Conservation (phyloP, 2,888 invertebrate genomes). For the Trachelus troglodyta region DNA sequence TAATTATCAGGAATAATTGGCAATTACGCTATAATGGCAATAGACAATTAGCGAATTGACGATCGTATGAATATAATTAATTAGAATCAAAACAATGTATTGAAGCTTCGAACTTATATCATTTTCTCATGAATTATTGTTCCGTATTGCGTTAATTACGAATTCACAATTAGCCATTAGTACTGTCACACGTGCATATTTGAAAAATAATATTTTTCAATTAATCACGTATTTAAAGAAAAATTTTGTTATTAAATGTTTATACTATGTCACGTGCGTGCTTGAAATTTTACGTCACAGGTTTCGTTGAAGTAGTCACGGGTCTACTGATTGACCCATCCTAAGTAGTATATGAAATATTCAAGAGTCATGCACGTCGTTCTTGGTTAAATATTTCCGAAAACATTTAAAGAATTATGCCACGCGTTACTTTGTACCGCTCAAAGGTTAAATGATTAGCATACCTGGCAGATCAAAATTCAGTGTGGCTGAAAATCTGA, state of each 20-base stretch:
- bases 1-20: background rate
- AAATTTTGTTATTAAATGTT: too few relatives aligned
- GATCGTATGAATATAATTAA: background rate
- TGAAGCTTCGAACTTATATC: background rate
- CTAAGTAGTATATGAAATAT: background rate
- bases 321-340: background rate
- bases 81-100: background rate
- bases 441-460: background rate
- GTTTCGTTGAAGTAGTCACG: background rate
- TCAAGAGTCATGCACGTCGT: background rate
- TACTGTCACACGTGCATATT: background rate
- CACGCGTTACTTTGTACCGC: background rate
- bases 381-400: background rate
- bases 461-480: background rate
- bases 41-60: background rate
- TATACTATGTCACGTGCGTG: background rate
- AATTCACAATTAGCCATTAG: background rate
- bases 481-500: background rate
- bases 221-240: too few relatives aligned
- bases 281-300: background rate
- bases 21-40: background rate
- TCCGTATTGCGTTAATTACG: background rate
- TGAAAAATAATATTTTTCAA: background rate
- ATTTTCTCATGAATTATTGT: background rate
- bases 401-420: too few relatives aligned